Conservation (phyloP, 1,140 invertebrate species). For the Neomicropteryx cornuta region DNA sequence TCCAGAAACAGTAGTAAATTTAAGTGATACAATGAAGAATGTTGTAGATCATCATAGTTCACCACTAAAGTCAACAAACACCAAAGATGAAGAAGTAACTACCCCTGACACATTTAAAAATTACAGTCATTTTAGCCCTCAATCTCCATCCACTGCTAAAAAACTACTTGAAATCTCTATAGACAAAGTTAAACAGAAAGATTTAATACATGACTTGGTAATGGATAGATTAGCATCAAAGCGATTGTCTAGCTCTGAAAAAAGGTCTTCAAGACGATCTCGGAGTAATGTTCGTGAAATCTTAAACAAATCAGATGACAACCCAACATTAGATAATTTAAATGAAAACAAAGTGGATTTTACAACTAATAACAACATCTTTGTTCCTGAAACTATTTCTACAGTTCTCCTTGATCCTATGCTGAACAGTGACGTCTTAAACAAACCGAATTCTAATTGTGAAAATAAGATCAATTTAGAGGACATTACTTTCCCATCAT, state of each 20-base stretch:
- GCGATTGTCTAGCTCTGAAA: too few relatives aligned
- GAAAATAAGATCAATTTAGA: too few relatives aligned
- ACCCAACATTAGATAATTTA: slow-evolving; percentile 3
- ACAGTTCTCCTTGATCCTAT: too few relatives aligned
- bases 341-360: background rate
- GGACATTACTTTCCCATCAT: too few relatives aligned
- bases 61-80: slow-evolving; percentile 3
- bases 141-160: slow-evolving; percentile 37
- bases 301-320: too few relatives aligned
- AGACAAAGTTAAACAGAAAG: slow-evolving; percentile 57
- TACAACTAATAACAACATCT: background rate
- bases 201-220: slow-evolving; percentile 62
- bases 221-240: slow-evolving; percentile 64
- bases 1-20: background rate
- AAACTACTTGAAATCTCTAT: slow-evolving; percentile 54
- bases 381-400: background rate
- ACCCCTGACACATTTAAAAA: slow-evolving; percentile 22
- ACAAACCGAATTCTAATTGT: too few relatives aligned
- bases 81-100: slow-evolving; percentile 20
- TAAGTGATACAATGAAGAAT: background rate
- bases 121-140: too few relatives aligned
- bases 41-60: background rate
- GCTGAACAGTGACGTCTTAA: too few relatives aligned
- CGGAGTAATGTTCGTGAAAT: too few relatives aligned
- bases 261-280: slow-evolving; percentile 27